A percentile compares a stretch with the other conserved stretches of the same genome.
phyloP scores from a whole-genome alignment of 2,113 vertebrate genomes.

The Ammodytes marinus region DNA sequence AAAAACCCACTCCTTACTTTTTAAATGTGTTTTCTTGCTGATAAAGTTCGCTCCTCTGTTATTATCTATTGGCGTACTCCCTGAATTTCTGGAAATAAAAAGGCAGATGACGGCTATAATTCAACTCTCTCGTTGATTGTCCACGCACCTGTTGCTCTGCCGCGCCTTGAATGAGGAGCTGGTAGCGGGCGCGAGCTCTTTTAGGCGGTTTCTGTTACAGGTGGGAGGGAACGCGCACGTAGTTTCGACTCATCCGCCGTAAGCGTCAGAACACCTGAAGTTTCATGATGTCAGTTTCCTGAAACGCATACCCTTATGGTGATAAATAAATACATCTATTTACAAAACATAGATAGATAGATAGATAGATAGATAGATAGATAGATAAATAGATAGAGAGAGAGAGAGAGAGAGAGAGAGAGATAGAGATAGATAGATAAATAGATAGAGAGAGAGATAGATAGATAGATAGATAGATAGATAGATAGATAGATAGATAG shows the following conservation, averaged over 20 bases:
- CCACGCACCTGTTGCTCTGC: slow-evolving; percentile 75
- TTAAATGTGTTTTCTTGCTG: background rate
- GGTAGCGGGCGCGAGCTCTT: slow-evolving; percentile 71
- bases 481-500: too few species aligned
- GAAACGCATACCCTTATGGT: background rate
- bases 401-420: too few species aligned
- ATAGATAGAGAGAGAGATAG: too few species aligned
- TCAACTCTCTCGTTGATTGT: background rate
- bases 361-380: too few species aligned
- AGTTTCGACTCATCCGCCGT: slow-evolving; percentile 79
- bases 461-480: too few species aligned
- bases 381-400: too few species aligned
- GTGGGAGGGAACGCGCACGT: slow-evolving; percentile 73
- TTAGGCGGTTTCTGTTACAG: slow-evolving; percentile 69
- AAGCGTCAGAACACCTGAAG: slow-evolving; percentile 39
- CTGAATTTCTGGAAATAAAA: background rate
- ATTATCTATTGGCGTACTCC: background rate
- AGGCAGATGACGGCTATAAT: rapidly evolving
- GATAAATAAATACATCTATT: too few species aligned
- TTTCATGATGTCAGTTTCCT: slow-evolving; percentile 75
- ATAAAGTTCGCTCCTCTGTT: background rate
- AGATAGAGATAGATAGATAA: too few species aligned
- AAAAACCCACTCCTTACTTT: background rate
- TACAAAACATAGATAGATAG: too few species aligned
- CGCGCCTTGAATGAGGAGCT: slow-evolving; percentile 76